These are phyloP conservation scores for Stramonita haemastoma DNA, from an alignment of 2,888 invertebrate genomes.

Conservation along the genomic window DNA sequence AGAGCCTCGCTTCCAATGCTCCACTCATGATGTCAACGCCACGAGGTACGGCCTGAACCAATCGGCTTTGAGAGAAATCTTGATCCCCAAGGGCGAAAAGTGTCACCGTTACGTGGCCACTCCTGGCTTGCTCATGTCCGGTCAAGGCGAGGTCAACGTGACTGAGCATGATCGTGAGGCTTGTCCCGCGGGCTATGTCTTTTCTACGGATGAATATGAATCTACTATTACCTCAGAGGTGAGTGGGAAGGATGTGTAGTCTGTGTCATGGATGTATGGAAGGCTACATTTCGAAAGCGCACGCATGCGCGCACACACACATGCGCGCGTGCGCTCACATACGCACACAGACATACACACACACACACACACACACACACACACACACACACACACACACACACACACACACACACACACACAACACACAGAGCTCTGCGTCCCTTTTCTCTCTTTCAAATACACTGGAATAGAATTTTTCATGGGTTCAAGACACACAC, in stretches of 20 bases:
- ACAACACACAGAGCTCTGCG: no score
- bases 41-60: slow-evolving; percentile 27
- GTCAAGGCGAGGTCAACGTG: background rate
- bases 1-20: slow-evolving; percentile 91
- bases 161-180: background rate
- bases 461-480: no score
- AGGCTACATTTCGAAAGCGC: no score
- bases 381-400: slow-evolving; percentile 23
- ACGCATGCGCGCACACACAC: background rate
- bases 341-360: slow-evolving; percentile 5
- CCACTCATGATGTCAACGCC: slow-evolving; percentile 43
- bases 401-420: background rate
- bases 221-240: slow-evolving; percentile 48
- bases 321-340: background rate
- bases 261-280: no score
- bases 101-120: slow-evolving; percentile 38
- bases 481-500: no score
- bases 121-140: background rate
- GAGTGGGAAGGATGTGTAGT: no score
- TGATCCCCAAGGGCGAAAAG: slow-evolving; percentile 33
- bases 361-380: slow-evolving; percentile 20
- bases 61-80: slow-evolving; percentile 20
- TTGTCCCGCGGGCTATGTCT: slow-evolving; percentile 42
- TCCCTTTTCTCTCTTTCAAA: no score
- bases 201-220: slow-evolving; percentile 42